A percentile compares a stretch with the other conserved stretches of the same genome.
Evolutionary conservation across 1,140 invertebrate genomes (phyloP).

Genomic region (Neelides sp.): DNA sequence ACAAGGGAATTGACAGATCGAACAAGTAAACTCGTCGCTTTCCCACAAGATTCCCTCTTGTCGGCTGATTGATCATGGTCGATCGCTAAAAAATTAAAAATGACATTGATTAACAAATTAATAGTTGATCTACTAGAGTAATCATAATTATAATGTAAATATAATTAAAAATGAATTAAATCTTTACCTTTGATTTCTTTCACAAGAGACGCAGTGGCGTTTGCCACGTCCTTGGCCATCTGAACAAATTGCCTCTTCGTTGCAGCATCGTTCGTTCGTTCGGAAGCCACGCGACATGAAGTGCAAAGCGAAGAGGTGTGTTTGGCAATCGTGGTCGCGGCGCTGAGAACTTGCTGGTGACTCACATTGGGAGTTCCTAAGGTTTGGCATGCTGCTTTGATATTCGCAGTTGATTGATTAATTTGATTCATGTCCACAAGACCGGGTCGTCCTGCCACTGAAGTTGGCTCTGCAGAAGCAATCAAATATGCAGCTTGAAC

Average conservation of each 20-base stretch:
- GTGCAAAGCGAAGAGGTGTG: constrained; percentile 92
- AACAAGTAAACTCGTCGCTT: constrained; percentile 70
- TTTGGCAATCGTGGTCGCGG: constrained; percentile 88
- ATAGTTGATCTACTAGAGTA: background rate
- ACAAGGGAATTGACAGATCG: constrained; percentile 87
- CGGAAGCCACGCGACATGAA: constrained; percentile 81
- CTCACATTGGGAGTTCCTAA: constrained; percentile 60
- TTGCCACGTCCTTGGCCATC: constrained; percentile 92
- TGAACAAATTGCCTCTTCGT: constrained; percentile 95
- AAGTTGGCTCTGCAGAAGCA: constrained; percentile 78
- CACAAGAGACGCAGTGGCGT: constrained; percentile 84
- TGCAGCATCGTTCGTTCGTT: constrained; percentile 79
- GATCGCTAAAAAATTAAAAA: constrained; percentile 43
- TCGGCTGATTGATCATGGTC: constrained; percentile 69
- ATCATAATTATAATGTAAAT: background rate
- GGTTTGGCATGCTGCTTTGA: constrained; percentile 72
- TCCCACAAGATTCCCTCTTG: constrained; percentile 59
- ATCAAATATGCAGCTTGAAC: constrained; percentile 89
- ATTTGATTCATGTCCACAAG: constrained; percentile 85
- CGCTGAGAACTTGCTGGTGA: constrained; percentile 74
- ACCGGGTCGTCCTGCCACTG: constrained; percentile 76
- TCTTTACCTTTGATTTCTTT: constrained; percentile 72
- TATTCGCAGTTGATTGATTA: constrained; percentile 71
- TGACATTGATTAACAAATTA: background rate
- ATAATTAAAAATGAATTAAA: constrained; percentile 4